Percentiles rank a stretch among this genome's conserved stretches.
These are phyloP conservation scores for Rhagium mordax DNA, from an alignment of 2,888 invertebrate species.

Conservation along the genomic window DNA sequence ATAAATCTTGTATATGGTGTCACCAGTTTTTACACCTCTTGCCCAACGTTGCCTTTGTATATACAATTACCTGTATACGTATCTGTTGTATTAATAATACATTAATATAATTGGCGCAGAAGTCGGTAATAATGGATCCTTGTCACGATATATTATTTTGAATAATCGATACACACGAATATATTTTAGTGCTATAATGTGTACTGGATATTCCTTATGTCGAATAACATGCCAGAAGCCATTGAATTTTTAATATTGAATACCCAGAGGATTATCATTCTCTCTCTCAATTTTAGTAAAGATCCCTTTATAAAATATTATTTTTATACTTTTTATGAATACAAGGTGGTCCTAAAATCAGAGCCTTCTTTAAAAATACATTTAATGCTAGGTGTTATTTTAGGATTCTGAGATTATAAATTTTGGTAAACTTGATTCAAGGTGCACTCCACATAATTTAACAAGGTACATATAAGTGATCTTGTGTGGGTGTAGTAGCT, in stretches of 20 bases:
- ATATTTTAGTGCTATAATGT: slow-evolving; percentile 6
- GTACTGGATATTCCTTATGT: neutral
- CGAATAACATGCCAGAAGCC: neutral
- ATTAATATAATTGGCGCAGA: slow-evolving; percentile 25
- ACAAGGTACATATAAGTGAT: neutral
- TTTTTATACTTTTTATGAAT: no score
- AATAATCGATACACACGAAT: slow-evolving; percentile 22
- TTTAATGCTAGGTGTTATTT: neutral
- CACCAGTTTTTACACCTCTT: no score
- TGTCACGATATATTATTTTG: slow-evolving; percentile 29
- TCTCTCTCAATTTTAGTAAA: neutral
- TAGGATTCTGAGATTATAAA: neutral
- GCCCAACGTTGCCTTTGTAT: neutral
- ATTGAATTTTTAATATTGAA: neutral
- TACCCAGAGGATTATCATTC: neutral
- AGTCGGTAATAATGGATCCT: slow-evolving; percentile 26
- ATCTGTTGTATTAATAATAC: slow-evolving; percentile 25
- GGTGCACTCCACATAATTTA: neutral
- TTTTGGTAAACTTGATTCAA: neutral
- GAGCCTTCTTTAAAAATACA: no score
- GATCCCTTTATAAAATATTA: no score
- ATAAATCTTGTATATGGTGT: no score
- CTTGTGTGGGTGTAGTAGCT: neutral
- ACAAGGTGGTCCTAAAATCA: no score
- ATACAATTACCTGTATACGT: neutral